A percentile compares a stretch with the other conserved stretches of the same genome.
Conservation (phyloP, 2,888 invertebrate species). For the Diabrotica balteata region DNA sequence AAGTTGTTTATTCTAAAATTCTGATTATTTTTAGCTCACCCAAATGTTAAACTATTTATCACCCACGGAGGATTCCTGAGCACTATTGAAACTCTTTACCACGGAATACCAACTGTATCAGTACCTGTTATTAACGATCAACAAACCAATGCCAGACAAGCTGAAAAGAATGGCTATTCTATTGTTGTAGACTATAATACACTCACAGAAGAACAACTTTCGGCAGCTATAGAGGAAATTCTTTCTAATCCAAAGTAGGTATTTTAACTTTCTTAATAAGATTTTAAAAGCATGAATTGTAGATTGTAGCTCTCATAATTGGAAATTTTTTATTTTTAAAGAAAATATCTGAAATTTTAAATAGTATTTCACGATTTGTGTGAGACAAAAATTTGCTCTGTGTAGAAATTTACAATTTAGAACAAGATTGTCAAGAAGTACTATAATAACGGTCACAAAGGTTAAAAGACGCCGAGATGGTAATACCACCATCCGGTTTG, state of each 20-base stretch:
- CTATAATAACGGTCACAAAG: no score
- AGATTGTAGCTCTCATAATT: neutral
- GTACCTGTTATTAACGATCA: conserved; percentile 65
- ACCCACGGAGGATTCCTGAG: conserved; percentile 63
- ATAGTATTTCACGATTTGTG: no score
- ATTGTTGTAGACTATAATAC: conserved; percentile 55
- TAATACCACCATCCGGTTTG: no score
- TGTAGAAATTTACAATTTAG: no score
- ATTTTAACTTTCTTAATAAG: neutral
- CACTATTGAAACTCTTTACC: conserved; percentile 61
- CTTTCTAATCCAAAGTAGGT: conserved; percentile 49
- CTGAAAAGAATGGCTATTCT: conserved; percentile 58
- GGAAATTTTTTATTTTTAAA: no score
- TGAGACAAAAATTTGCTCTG: no score
- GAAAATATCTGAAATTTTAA: no score
- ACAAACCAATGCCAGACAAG: conserved; percentile 60
- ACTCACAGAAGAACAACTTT: conserved; percentile 52
- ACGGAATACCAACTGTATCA: conserved; percentile 62
- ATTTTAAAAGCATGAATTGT: neutral
- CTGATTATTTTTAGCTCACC: conserved; percentile 53
- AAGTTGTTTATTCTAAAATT: no score
- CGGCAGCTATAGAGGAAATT: conserved; percentile 46
- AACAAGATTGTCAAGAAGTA: no score
- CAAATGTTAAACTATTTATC: conserved; percentile 61
- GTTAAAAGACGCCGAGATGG: no score